These are phyloP conservation scores for Hylaeus volcanicus DNA, from an alignment of 1,140 invertebrate genomes.

Conservation along the genomic window DNA sequence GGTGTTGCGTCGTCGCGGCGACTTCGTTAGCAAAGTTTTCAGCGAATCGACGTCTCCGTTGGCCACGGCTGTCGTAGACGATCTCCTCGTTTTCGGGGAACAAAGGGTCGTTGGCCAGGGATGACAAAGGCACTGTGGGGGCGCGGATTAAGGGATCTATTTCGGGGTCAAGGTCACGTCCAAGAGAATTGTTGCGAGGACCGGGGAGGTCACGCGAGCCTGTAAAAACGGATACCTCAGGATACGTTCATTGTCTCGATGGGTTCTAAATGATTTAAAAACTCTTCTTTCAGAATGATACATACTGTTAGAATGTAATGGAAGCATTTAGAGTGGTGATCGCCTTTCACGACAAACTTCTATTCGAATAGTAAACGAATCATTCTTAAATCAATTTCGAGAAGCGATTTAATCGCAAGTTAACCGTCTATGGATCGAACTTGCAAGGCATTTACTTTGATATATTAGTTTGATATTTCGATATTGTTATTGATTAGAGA, in stretches of 20 bases:
- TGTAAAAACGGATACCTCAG: slow-evolving; percentile 71
- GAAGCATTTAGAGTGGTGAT: no score
- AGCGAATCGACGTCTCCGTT: slow-evolving; percentile 70
- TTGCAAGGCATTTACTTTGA: no score
- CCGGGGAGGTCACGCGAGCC: slow-evolving; percentile 77
- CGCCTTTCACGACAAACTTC: background rate
- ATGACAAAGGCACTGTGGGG: slow-evolving; percentile 46
- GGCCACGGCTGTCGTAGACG: slow-evolving; percentile 77
- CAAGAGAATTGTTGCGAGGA: slow-evolving; percentile 68
- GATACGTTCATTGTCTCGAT: slow-evolving; percentile 2
- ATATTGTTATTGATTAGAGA: no score
- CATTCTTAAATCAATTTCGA: background rate
- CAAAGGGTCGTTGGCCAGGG: slow-evolving; percentile 54
- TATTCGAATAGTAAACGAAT: background rate
- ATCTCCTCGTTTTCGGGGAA: slow-evolving; percentile 73
- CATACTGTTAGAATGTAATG: background rate
- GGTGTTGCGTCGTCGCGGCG: slow-evolving; percentile 68
- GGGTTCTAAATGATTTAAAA: background rate
- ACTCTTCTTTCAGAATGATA: background rate
- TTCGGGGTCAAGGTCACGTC: slow-evolving; percentile 75
- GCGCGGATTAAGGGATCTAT: slow-evolving; percentile 67
- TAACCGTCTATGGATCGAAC: no score
- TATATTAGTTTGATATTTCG: no score
- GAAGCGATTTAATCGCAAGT: no score
- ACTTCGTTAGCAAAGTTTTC: slow-evolving; percentile 75